Evolutionary conservation across 1,140 invertebrate species (phyloP), one percentile per base, ranked within the genome.

Genomic region (Lepidotrigona ventralis): DNA sequence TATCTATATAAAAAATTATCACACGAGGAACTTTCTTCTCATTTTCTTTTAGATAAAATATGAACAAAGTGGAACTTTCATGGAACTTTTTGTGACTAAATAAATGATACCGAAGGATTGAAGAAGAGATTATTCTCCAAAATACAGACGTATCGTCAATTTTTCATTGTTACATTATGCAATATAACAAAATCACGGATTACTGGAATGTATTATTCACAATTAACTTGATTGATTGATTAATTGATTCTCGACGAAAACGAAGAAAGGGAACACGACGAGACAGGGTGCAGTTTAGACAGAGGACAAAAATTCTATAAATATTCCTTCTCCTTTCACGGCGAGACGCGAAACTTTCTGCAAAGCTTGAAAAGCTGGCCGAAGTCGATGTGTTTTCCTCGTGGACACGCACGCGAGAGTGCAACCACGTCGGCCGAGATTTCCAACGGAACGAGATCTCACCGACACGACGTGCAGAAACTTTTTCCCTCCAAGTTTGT

Each of bases 371-470:
- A 74, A 33, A 74, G 26, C 53, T 29, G 9, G 54, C 72, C 39
- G 6, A 14, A 58, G 53, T n/a, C 54, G 14, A 74, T 60, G 72
- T 29, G 54, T 60, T 58, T 60, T n/a, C 29, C 72, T 58, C 29
- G 54, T 12, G 72, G 39, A 74, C 26, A 54, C 29, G 53, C n/a
- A 33, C 2, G n/a, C 2, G n/a, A 74, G 58, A 74, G 72, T 58
- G 72, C 72, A 23, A 58, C n/a, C 54, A 74, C 23, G 72, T 74
- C 72, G 54, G 72, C 29, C 19, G 54, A 74, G 72, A 74, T 74
- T 74, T 39, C 21, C 54, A 74, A 26, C 54, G 26, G 58, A 74
- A 58, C 72, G 54, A 56, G 26, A 74, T 74, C n/a, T 74, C n/a
- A 56, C 53, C 26, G 11, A 39, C 72, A 74, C 23, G 54, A 74